Conservation (phyloP, 2,888 invertebrate genomes). For the Colostygia pectinataria region DNA sequence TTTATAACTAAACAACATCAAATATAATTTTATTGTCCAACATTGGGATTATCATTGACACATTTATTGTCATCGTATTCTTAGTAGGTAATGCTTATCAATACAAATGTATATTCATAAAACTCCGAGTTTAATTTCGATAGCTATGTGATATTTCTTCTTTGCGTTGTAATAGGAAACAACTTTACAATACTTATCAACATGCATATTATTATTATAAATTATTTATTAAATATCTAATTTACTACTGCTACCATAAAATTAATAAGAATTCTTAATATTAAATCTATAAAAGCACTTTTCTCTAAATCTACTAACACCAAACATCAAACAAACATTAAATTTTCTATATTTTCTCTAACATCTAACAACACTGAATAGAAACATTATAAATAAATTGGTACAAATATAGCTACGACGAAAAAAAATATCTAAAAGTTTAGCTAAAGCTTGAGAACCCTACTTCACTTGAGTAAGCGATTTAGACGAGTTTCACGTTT, state of each 20-base stretch:
- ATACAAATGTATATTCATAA: slow-evolving; percentile 5
- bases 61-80: slow-evolving; percentile 16
- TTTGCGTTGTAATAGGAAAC: slow-evolving; percentile 38
- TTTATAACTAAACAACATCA: slow-evolving; percentile 21
- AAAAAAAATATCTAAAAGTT: slow-evolving; percentile 61
- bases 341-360: slow-evolving; percentile 40
- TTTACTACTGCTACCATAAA: slow-evolving; percentile 37
- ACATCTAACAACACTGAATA: slow-evolving; percentile 48
- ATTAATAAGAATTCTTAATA: slow-evolving; percentile 41
- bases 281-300: slow-evolving; percentile 77
- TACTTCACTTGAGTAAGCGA: slow-evolving; percentile 58
- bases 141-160: slow-evolving; percentile 8
- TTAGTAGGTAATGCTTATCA: slow-evolving; percentile 5
- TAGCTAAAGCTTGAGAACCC: slow-evolving; percentile 70
- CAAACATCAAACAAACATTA: slow-evolving; percentile 76
- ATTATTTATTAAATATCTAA: slow-evolving; percentile 25
- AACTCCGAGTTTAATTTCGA: slow-evolving; percentile 14
- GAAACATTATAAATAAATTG: slow-evolving; percentile 47
- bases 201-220: slow-evolving; percentile 27
- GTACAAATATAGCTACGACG: slow-evolving; percentile 37
- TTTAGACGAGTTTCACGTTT: slow-evolving; percentile 44
- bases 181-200: slow-evolving; percentile 27
- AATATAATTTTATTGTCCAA: slow-evolving; percentile 29
- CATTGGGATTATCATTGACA: slow-evolving; percentile 16
- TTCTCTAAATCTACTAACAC: slow-evolving; percentile 71